These are phyloP conservation scores for Elgonia sp. DNA, from an alignment of 2,888 invertebrate genomes.

Conservation along the genomic window DNA sequence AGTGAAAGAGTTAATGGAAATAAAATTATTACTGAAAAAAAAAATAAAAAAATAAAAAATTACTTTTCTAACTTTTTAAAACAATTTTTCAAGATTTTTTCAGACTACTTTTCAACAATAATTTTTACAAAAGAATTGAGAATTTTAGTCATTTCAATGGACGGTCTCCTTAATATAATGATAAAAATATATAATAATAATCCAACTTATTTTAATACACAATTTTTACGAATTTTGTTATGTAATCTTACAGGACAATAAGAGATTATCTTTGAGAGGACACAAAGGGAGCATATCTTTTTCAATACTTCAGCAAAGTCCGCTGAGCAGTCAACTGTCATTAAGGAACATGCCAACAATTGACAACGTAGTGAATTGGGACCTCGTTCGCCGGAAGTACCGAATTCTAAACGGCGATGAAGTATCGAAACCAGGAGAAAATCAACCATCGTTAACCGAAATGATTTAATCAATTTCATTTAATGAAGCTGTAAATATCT, in stretches of 20 bases:
- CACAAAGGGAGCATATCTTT: conserved; percentile 81
- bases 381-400: conserved; percentile 87
- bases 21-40: too few relatives aligned
- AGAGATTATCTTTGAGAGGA: conserved; percentile 82
- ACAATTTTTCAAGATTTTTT: too few relatives aligned
- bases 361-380: conserved; percentile 87
- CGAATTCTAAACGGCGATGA: conserved; percentile 85
- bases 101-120: too few relatives aligned
- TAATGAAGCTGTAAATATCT: conserved; percentile 40
- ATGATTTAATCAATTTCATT: conserved; percentile 50
- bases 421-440: conserved; percentile 80
- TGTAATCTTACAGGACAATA: conserved; percentile 84
- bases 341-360: conserved; percentile 84
- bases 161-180: too few relatives aligned
- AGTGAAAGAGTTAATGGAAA: too few relatives aligned
- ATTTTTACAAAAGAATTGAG: too few relatives aligned
- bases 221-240: too few relatives aligned
- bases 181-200: too few relatives aligned
- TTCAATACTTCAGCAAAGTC: conserved; percentile 82
- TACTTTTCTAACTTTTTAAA: too few relatives aligned
- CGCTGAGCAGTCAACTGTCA: conserved; percentile 85
- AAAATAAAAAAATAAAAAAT: too few relatives aligned
- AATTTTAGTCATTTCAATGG: too few relatives aligned
- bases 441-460: conserved; percentile 54
- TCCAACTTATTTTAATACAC: too few relatives aligned